Evolutionary conservation across 2,888 invertebrate species (phyloP).

Genomic region (Orthosia gracilis): DNA sequence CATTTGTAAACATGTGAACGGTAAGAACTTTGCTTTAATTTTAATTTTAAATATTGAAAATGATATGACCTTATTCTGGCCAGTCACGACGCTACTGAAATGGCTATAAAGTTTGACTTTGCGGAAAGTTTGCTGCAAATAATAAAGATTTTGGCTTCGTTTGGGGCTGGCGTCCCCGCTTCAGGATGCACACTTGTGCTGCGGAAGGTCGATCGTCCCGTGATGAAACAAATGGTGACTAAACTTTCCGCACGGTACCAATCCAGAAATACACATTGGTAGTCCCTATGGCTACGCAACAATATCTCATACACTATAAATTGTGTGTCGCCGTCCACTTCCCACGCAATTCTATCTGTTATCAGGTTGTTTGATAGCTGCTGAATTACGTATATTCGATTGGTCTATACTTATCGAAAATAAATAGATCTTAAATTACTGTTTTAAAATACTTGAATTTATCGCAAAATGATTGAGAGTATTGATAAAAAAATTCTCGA

Average conservation of each 20-base stretch:
- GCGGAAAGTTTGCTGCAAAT: constrained; percentile 52
- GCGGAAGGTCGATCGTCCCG: constrained; percentile 82
- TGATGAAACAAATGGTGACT: constrained; percentile 84
- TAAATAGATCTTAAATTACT: constrained; percentile 36
- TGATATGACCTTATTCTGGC: constrained; percentile 16
- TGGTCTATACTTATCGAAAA: constrained; percentile 35
- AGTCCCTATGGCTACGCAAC: constrained; percentile 77
- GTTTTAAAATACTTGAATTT: constrained; percentile 10
- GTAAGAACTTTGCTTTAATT: constrained; percentile 77
- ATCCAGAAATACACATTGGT: constrained; percentile 88
- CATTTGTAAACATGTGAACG: constrained; percentile 85
- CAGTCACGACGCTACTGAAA: constrained; percentile 5
- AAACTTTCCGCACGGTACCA: constrained; percentile 90
- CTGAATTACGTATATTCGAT: constrained; percentile 42
- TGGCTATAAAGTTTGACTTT: constrained; percentile 10
- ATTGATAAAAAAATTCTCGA: constrained; percentile 14
- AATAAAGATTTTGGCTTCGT: constrained; percentile 54
- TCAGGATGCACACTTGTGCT: constrained; percentile 73
- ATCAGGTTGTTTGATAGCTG: constrained; percentile 50
- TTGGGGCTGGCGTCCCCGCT: constrained; percentile 61
- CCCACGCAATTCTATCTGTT: constrained; percentile 65
- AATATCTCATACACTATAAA: constrained; percentile 68
- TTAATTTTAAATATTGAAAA: constrained; percentile 17
- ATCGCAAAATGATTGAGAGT: constrained; percentile 13
- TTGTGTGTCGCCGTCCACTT: constrained; percentile 70